Base-by-base conservation (phyloP, 2,113 vertebrate genomes). In the Coptodon bakossiorum region DNA sequence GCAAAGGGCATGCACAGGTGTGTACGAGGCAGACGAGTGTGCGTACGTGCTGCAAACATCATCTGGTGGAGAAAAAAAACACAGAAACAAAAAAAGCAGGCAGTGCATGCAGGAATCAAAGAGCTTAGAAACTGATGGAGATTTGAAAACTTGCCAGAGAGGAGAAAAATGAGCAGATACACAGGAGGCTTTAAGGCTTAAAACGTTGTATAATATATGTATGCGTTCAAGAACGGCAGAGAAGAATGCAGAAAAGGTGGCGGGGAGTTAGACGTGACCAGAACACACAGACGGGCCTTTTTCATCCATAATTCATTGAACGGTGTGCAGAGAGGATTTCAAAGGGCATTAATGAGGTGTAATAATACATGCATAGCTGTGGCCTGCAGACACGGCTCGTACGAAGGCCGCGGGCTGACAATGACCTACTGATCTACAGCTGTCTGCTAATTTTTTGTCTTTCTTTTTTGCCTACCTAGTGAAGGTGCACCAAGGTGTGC, bases 261-360 rank as follows among this genome's bases (percentile, higher is more conserved):
- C 24, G 2, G 81, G 79, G 34, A 61, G 61, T 86, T 16, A 24
- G 66, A 87, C 19, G 24, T 84, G 76, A 88, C 86, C 87, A 54
- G 76, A 87, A 43, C 86, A 81, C 82, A 81, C 84, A 83, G 27
- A 80, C 76, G 53, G 82, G 78, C 89, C 73, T 89, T 84, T 68
- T 92, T 83, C 91, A 95, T 94, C 85, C 88, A 92, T 92, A 83
- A 95, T 93, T 94, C 91, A 95, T 87, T 0, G 16, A 53, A 80
- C 63, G 83, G 85, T 91, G 53, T 45, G 86, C 90, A 85, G 86
- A 78, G 88, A 63, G 73, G 71, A 29, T 92, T 96, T 95, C 95
- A 95, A 89, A 95, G 89, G 89, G 89, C 91, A 91, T 93, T 94
- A 94, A 93, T 94, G 90, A 94, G 90, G 80, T 80, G 82, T 84